These are phyloP conservation scores for Leucoraja ocellata DNA, from an alignment of 2,797 vertebrate species.

Conservation along the genomic window DNA sequence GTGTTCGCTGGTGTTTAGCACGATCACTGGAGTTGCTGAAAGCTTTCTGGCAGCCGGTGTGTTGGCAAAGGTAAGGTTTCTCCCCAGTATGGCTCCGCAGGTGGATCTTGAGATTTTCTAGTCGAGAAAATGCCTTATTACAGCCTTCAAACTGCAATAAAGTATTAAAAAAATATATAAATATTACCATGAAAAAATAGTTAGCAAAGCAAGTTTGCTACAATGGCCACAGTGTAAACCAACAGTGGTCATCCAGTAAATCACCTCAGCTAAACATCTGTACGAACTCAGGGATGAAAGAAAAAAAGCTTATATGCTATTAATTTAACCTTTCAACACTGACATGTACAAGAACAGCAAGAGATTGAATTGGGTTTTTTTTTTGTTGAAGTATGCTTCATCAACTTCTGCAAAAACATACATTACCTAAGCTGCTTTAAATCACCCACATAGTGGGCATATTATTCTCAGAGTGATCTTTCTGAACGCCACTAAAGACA, in stretches of 20 bases:
- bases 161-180: slow-evolving; percentile 45
- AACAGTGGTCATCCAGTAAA: slow-evolving; percentile 50
- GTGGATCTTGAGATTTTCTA: slow-evolving; percentile 94
- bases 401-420: slow-evolving; percentile 29
- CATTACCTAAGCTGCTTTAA: slow-evolving; percentile 32
- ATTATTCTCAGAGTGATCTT: slow-evolving; percentile 26
- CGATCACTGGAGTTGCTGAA: slow-evolving; percentile 99
- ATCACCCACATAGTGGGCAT: slow-evolving; percentile 24
- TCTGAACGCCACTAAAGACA: slow-evolving; percentile 29
- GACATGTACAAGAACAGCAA: slow-evolving; percentile 44
- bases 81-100: slow-evolving; percentile 92
- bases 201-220: slow-evolving; percentile 51
- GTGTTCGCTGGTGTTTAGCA: slow-evolving; percentile 95
- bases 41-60: slow-evolving; percentile 95
- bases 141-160: slow-evolving; percentile 79
- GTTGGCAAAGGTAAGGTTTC: slow-evolving; percentile 96
- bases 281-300: slow-evolving; percentile 52
- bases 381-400: slow-evolving; percentile 30
- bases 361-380: slow-evolving; percentile 45
- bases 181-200: slow-evolving; percentile 46
- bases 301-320: slow-evolving; percentile 46
- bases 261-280: slow-evolving; percentile 52
- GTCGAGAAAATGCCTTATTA: slow-evolving; percentile 87
- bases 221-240: slow-evolving; percentile 56
- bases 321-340: slow-evolving; percentile 44